Evolutionary conservation across 2,888 invertebrate genomes (phyloP), one percentile per base, ranked within the genome.

Genomic region (Catocala nupta): DNA sequence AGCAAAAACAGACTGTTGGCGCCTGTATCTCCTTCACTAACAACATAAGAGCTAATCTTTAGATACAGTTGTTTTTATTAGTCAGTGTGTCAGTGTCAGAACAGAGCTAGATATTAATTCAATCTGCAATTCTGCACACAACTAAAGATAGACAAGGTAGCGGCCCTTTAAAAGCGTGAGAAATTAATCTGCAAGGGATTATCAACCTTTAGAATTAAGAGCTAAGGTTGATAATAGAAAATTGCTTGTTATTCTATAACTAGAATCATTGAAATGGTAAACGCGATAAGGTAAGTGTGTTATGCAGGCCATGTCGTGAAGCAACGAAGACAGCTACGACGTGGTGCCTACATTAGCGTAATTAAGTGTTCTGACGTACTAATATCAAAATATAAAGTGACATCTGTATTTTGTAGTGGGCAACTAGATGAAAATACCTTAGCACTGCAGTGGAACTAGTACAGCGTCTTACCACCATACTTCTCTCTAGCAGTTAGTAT

Each of bases 51-150:
- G 47, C 13, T 7, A 10, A 11, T 44, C 44, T 44, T 11, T n/a
- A 44, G 25, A 48, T 48, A 13, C 10, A 48, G 48, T 16, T 25
- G 48, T 33, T 48, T 25, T 57, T 42, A 25, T 13, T 43, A 65
- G 39, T 59, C 44, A 75, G 25, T 68, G 49, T 72, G 73, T 63
- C 75, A 75, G 50, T 73, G 73, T 76, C 75, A 70, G 54, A 53
- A 47, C 73, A 65, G 54, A 55, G 54, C 49, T 62, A n/a, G n/a
- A n/a, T n/a, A 70, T 68, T 70, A 65, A 59, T 75, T 70, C 63
- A 63, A 72, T 62, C 54, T 56, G 53, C 65, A 64, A 63, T 70
- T 62, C 54, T 56, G 53, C 65, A 64, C 58, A 60, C 61, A 66
- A 55, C 66, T 68, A 75, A 63, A 68, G 51, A 70, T 68, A 72